Evolutionary conservation across 1,140 invertebrate species (phyloP).

Genomic region (Globodera rostochiensis): DNA sequence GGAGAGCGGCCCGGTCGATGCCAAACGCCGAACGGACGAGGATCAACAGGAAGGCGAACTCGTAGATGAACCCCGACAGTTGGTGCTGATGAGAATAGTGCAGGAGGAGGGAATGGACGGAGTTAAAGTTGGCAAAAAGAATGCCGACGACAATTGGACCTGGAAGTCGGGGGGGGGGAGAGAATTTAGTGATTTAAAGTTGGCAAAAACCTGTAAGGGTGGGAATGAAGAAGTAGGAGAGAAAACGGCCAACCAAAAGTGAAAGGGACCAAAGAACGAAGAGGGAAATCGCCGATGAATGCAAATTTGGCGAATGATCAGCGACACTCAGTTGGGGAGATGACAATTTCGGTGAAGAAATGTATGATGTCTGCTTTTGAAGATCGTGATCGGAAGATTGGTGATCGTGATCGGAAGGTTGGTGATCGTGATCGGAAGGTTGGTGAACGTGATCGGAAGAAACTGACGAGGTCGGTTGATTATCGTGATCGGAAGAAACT

Average conservation of each 20-base stretch:
- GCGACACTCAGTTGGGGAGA: too few species aligned
- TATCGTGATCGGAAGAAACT: not conserved
- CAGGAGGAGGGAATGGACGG: conserved; percentile 36
- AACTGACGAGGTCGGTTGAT: not conserved
- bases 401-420: not conserved
- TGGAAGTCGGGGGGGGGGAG: conserved; percentile 31
- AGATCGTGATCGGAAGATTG: not conserved
- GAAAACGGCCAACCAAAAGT: conserved; percentile 41
- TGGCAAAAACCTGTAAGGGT: not conserved
- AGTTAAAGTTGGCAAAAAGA: conserved; percentile 79
- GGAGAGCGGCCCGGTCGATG: conserved; percentile 81
- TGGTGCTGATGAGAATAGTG: conserved; percentile 63
- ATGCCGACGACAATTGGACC: conserved; percentile 70
- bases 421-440: not conserved
- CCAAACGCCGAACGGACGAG: conserved; percentile 87
- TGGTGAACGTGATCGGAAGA: not conserved
- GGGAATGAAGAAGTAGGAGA: conserved; percentile 27
- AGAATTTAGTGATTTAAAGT: not conserved
- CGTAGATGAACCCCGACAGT: conserved; percentile 64
- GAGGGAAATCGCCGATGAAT: conserved; percentile 34
- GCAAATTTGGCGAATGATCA: too few species aligned
- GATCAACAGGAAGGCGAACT: conserved; percentile 73
- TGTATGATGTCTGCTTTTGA: not conserved
- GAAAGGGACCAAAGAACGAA: conserved; percentile 45
- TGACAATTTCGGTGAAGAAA: too few species aligned